These are phyloP conservation scores for Artibeus jamaicensis DNA, from an alignment of 2,797 vertebrate genomes.

Conservation along the genomic window DNA sequence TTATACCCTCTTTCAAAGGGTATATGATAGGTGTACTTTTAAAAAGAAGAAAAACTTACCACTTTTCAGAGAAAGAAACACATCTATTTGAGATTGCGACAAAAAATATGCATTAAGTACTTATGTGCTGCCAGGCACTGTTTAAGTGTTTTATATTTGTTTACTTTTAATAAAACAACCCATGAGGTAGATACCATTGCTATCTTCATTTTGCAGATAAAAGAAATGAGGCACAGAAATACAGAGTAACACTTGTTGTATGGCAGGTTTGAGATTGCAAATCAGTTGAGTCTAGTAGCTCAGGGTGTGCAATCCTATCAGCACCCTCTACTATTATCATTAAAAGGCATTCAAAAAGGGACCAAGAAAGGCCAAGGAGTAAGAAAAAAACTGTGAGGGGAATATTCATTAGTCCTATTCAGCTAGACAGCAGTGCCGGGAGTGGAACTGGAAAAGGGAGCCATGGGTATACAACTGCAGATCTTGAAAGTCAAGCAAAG, in stretches of 20 bases:
- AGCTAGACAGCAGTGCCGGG: neutral
- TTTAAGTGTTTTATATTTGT: neutral
- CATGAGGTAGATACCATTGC: neutral
- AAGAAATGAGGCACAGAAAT: neutral
- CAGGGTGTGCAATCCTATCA: neutral
- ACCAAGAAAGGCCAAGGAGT: neutral
- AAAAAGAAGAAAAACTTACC: neutral
- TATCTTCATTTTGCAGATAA: neutral
- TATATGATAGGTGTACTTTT: neutral
- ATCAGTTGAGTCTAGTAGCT: neutral
- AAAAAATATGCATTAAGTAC: neutral
- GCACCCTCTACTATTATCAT: neutral
- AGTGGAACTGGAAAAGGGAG: neutral
- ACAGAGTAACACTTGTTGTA: neutral
- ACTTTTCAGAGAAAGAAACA: neutral
- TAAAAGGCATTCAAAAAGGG: neutral
- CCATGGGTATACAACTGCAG: neutral
- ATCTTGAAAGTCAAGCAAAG: neutral
- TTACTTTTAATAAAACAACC: neutral
- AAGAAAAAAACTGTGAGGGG: too few species aligned
- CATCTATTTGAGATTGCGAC: neutral
- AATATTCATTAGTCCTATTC: neutral
- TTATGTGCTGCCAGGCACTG: neutral
- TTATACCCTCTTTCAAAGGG: too few species aligned
- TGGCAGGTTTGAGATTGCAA: neutral